Evolutionary conservation across 1,140 invertebrate genomes (phyloP), one percentile per base, ranked within the genome.

Genomic region (Bicyclus anynana): DNA sequence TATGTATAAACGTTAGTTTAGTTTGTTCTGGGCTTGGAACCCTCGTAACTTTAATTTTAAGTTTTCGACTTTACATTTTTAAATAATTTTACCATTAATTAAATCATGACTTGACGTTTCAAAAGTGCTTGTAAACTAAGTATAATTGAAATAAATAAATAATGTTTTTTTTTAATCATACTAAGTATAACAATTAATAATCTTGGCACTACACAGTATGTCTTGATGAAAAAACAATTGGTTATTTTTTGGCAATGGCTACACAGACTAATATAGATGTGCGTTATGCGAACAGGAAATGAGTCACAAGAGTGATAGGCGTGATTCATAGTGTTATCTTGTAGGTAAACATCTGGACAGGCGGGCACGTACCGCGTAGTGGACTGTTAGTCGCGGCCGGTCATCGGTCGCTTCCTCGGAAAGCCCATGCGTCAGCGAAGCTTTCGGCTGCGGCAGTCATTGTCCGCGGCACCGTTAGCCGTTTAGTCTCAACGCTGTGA

Each of bases 401-500:
- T 59, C 62, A 61, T 53, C 59, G 62, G 57, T 61, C 61, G 73
- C 67, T 84, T 81, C 73, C 76, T 77, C 69, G 65, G 71, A 78
- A 80, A 73, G 57, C 56, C 60, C 56, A 77, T 86, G 83, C 79
- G 80, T 84, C 83, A 86, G 80, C 82, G 69, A 73, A 14, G 44
- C 44, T 82, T 84, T 79, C 67, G 54, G 62, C 59, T 72, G 42
- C 62, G 59, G 59, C 62, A 67, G 84, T 85, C 84, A 77, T 77
- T 80, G 82, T 69, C 80, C 84, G 74, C 72, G 52, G 64, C 53
- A 85, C 84, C 84, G 84, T 87, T 87, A 87, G 51, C 56, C 68
- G 70, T 17, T 16, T 50, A 47, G 49, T 53, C 29, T 63, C 59
- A 60, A 57, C 37, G 23, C 53, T 54, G 57, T 56, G 52, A 57